Conservation (phyloP, 2,797 vertebrate genomes). For the Aselliscus stoliczkanus region DNA sequence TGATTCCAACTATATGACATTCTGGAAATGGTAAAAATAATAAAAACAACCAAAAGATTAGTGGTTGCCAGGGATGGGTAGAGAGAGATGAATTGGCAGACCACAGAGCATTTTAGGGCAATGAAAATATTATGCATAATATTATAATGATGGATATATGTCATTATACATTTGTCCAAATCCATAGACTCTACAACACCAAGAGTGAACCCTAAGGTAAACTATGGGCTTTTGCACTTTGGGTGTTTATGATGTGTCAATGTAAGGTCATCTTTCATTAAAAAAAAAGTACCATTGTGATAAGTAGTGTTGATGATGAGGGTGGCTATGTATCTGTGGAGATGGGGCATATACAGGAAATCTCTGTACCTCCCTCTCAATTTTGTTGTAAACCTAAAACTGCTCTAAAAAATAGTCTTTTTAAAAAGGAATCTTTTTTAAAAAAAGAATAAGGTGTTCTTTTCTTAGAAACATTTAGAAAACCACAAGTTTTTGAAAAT, state of each 20-base stretch:
- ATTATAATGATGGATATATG: no score
- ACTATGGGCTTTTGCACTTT: neutral
- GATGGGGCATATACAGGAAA: neutral
- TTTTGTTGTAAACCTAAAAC: neutral
- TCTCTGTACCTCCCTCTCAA: neutral
- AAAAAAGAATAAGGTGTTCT: neutral
- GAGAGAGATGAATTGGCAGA: no score
- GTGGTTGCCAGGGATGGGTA: no score
- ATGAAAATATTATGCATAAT: no score
- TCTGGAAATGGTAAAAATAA: no score
- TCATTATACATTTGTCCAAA: no score
- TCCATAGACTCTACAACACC: no score
- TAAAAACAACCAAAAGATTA: no score
- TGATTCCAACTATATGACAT: no score
- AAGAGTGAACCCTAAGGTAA: neutral
- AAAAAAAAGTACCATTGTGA: neutral
- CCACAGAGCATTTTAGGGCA: neutral
- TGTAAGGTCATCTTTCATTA: neutral
- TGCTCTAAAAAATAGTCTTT: neutral
- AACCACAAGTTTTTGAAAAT: neutral
- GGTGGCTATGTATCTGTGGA: neutral
- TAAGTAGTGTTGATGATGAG: neutral
- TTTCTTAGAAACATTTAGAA: neutral
- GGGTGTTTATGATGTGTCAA: neutral
- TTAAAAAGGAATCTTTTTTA: neutral